phyloP scores from a whole-genome alignment of 2,113 vertebrate genomes.

The Aix galericulata region DNA sequence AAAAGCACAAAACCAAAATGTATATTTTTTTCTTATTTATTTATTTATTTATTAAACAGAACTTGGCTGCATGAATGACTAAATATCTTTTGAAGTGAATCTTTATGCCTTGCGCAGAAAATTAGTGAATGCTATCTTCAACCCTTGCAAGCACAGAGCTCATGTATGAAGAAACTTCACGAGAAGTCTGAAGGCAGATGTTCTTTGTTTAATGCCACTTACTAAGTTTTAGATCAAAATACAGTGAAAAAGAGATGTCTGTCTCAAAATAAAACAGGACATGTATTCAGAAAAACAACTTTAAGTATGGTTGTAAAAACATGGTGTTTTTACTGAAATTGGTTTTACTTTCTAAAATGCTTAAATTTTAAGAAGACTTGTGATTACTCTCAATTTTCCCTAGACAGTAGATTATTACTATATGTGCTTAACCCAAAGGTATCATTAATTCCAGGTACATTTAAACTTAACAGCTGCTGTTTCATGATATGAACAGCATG shows the following conservation, averaged over 20 bases:
- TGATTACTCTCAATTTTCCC: background rate
- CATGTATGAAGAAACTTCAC: background rate
- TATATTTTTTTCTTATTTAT: no score
- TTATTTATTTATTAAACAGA: background rate
- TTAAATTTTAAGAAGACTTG: background rate
- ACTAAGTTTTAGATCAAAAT: constrained; percentile 30
- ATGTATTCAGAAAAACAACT: background rate
- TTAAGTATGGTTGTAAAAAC: background rate
- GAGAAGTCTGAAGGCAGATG: background rate
- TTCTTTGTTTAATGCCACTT: background rate
- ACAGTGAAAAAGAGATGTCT: background rate
- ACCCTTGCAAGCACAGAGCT: background rate
- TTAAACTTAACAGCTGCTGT: background rate
- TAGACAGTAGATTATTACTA: background rate
- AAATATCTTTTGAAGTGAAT: constrained; percentile 5
- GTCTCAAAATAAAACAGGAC: background rate
- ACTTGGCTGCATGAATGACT: background rate
- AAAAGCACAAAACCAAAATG: background rate
- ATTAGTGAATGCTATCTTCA: background rate
- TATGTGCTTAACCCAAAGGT: background rate
- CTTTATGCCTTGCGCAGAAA: background rate
- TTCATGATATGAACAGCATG: background rate
- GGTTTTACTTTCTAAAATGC: background rate
- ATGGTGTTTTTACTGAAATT: background rate
- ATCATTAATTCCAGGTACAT: background rate